Base-by-base conservation (phyloP, 2,113 vertebrate species). In the Elaphurus davidianus region DNA sequence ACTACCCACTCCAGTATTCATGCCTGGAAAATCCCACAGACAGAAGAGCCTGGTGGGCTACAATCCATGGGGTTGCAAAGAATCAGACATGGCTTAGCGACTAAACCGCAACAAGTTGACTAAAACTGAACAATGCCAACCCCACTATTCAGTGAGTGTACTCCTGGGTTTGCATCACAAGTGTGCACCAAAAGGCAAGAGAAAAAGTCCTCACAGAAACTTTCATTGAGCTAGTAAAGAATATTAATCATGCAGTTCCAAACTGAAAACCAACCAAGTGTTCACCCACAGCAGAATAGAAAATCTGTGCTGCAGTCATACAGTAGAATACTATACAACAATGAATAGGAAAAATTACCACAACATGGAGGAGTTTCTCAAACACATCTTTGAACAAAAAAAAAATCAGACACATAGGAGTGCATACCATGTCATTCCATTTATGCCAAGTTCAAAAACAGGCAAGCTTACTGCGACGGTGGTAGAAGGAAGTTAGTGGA, bases 51-150 rank as follows among this genome's bases (percentile, higher is more conserved):
- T 13, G 67, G 21, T 74, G 67, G 67, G 67, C 67, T 74, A 40
- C 67, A 74, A 7, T 25, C 67, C 10, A 40, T 13, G 67, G 36
- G 36, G 67, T 40, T 21, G 1, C n/a, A 23, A 40, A 74, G 67
- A 74, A 6, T 74, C 36, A 23, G n/a, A 40, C 36, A 3, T 1
- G n/a, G 67, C 67, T 74, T 2, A 23, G 67, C 1, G 1, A 40
- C 19, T 6, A 23, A 5, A 23, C 67, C 1, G 19, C 67, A 11
- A 1, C 17, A 40, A 23, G n/a, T 0, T 23, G 62, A 21, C 21
- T 55, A 54, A 91, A 64, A 27, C 6, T 30, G 91, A 85, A 60
- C 45, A 17, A 28, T 40, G n/a, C 33, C 43, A 16, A 45, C 25
- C 13, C n/a, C 17, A 2, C 28, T 28, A n/a, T 14, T 25, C 83